Base-by-base conservation (phyloP, 2,888 invertebrate species). In the Trachelus tabidus region DNA sequence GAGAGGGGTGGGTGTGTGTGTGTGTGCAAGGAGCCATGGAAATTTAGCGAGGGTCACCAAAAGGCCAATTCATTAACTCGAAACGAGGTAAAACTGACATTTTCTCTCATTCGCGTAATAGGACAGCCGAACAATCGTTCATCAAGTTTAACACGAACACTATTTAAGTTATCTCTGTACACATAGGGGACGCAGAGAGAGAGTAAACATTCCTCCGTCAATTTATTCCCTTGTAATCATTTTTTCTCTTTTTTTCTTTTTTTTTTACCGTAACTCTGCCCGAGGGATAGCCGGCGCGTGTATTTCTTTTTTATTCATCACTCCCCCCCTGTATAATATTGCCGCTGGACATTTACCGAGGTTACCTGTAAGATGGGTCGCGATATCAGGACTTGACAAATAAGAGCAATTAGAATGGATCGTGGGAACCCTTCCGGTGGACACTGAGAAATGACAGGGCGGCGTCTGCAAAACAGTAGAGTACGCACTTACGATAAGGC, bases 391-490 rank as follows among this genome's bases (percentile, higher is more conserved):
- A 71, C 71, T 73, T 79, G 79, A 79, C 76, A 79, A 79, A 79
- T 79, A 79, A 74, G 79, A 76, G 68, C 79, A 73, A 74, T 79
- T 79, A 79, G 76, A 76, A 79, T 79, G 79, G 79, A 76, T 76
- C 31, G 73, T 68, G 76, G 73, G 23, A 73, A 69, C 73, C 76
- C 73, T 68, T 35, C 71, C 34, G 33, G 34, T 31, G 68, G 79
- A 79, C 79, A 73, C 35, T 79, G 76, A 79, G 79, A 73, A 74
- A 79, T 76, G 73, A 76, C 73, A 15, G 73, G 12, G 4, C 30
- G 23, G 30, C 12, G 71, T 2, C 15, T n/a, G 71, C 71, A 71
- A 30, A 71, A 71, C 30, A 11, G 31, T 9, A 56, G 56, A 23
- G 23, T 9, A 23, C 76, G 71, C 71, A 35, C 68, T 73, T 34